A percentile compares a stretch with the other conserved stretches of the same genome.
These are phyloP conservation scores for Chironomus riparius DNA, from an alignment of 2,888 invertebrate genomes.

Conservation along the genomic window DNA sequence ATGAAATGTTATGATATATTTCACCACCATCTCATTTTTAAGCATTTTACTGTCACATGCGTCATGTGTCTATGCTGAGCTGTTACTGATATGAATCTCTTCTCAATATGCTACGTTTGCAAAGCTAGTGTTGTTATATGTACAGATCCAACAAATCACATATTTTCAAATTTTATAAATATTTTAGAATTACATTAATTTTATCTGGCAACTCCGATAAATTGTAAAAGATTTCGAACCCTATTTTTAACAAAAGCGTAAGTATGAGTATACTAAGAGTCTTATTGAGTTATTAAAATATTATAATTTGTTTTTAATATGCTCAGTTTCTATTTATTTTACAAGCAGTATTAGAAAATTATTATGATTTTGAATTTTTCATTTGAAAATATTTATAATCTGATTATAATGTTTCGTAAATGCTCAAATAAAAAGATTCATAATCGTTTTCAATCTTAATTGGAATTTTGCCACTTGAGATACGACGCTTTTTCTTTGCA, in stretches of 20 bases:
- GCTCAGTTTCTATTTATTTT: background rate
- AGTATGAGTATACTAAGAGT: slow-evolving; percentile 9
- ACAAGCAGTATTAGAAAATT: slow-evolving; percentile 11
- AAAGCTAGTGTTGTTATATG: background rate
- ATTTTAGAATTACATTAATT: background rate
- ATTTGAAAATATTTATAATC: slow-evolving; percentile 14
- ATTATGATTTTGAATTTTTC: slow-evolving; percentile 19
- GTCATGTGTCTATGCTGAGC: background rate
- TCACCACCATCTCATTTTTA: slow-evolving; percentile 10
- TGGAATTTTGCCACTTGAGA: slow-evolving; percentile 26
- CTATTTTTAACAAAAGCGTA: background rate
- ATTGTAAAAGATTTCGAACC: background rate
- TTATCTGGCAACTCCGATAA: background rate
- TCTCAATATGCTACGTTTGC: slow-evolving; percentile 12
- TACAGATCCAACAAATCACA: no score
- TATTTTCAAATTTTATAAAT: background rate
- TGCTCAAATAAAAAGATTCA: background rate
- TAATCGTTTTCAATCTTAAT: slow-evolving; percentile 25
- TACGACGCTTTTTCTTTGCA: background rate
- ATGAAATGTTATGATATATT: slow-evolving; percentile 14
- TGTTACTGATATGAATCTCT: slow-evolving; percentile 10
- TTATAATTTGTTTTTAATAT: slow-evolving; percentile 25
- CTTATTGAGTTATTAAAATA: slow-evolving; percentile 25
- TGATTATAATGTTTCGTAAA: slow-evolving; percentile 16
- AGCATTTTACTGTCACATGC: slow-evolving; percentile 17